Conservation (phyloP, 1,140 invertebrate genomes). For the Sarcophaga peregrina region DNA sequence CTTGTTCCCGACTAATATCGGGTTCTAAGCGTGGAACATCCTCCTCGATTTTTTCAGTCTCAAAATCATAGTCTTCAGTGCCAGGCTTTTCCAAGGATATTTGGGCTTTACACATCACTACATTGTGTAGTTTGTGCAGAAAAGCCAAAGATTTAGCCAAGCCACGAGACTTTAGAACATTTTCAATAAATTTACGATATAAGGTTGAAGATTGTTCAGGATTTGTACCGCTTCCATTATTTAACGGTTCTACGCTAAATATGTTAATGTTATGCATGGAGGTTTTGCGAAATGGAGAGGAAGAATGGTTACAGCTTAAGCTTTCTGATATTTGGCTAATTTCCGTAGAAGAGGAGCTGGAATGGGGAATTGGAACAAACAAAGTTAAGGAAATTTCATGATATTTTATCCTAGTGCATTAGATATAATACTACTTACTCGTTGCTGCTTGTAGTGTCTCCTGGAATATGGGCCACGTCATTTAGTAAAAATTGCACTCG, state of each 20-base stretch:
- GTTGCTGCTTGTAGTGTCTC: slow-evolving; percentile 62
- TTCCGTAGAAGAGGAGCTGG: slow-evolving; percentile 62
- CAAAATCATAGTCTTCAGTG: slow-evolving; percentile 57
- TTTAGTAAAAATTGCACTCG: slow-evolving; percentile 63
- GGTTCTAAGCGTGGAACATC: slow-evolving; percentile 66
- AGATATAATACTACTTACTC: slow-evolving; percentile 50
- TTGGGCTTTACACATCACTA: slow-evolving; percentile 76
- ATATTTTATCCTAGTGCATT: neutral
- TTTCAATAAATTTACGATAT: slow-evolving; percentile 82
- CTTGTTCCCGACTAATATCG: slow-evolving; percentile 60
- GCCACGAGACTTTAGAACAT: slow-evolving; percentile 86
- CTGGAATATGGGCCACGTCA: slow-evolving; percentile 56
- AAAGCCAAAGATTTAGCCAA: slow-evolving; percentile 82
- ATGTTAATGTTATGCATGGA: slow-evolving; percentile 65
- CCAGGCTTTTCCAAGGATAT: slow-evolving; percentile 74
- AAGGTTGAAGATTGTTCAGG: slow-evolving; percentile 57
- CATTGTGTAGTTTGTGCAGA: slow-evolving; percentile 76
- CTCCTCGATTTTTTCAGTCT: slow-evolving; percentile 62
- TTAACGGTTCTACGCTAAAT: slow-evolving; percentile 61
- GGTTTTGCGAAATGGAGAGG: slow-evolving; percentile 52
- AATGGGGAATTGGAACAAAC: neutral
- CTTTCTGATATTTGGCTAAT: slow-evolving; percentile 57
- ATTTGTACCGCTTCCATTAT: slow-evolving; percentile 54
- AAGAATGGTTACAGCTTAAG: neutral
- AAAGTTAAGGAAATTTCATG: neutral